Evolutionary conservation across 2,888 invertebrate genomes (phyloP), one percentile per base, ranked within the genome.

Genomic region (Harpagoxenus sublaevis): DNA sequence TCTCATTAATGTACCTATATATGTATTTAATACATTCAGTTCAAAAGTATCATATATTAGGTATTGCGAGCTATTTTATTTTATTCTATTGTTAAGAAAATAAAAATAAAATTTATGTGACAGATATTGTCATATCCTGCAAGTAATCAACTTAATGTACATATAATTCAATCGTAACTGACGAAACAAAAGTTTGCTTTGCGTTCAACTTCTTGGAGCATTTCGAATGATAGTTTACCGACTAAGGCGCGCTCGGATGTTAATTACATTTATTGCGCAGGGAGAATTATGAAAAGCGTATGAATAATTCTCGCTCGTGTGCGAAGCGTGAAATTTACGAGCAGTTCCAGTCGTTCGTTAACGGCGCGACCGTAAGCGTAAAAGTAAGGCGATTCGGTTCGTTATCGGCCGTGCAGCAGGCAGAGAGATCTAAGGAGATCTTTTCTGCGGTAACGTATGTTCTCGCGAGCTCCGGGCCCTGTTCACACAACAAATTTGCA

Each of bases 401-500:
- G 77, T 68, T 79, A 74, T 79, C 78, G 15, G 79, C n/a, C 57
- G 35, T 51, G 66, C 23, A 28, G 51, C 51, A 28, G 48, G 65
- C 65, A 63, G 15, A 70, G 28, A 77, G 51, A 77, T 77, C 77
- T 42, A 68, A 53, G 39, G 39, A 84, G 35, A 82, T 53, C 63
- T 73, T 83, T 82, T 84, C 71, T 48, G 65, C 83, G 68, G 70
- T 71, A 84, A 84, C 60, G 74, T 73, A 57, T 84, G 65, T 68
- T 84, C 39, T 68, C 31, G 83, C 82, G 62, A 39, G 51, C 48
- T 68, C 84, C 55, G 39, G 31, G 12, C 45, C 62, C 55, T 75
- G 83, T 86, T 86, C 87, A 81, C 82, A 77, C 77, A 79, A 87
- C 86, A 77, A 78, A 86, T 74, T 86, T 78, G 77, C 86, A 87